A percentile compares a stretch with the other conserved stretches of the same genome.
Conservation (phyloP, 2,888 invertebrate species). For the Drosophila meridiana region DNA sequence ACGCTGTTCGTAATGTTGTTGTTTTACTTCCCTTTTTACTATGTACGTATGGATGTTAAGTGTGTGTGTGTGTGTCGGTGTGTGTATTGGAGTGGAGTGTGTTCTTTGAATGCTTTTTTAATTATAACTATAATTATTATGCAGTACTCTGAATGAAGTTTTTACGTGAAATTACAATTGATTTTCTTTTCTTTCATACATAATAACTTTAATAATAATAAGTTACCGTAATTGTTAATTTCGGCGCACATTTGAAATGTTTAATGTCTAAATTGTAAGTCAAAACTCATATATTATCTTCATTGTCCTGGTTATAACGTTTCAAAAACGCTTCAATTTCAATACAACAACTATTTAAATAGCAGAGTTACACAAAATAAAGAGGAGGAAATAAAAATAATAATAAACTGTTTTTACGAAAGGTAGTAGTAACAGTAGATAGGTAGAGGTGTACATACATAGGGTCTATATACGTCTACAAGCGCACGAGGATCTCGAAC, state of each 20-base stretch:
- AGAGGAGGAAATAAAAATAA: conserved; percentile 13
- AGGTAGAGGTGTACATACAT: conserved; percentile 38
- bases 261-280: conserved; percentile 72
- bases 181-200: conserved; percentile 35
- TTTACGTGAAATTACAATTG: conserved; percentile 62
- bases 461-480: conserved; percentile 40
- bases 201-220: conserved; percentile 46
- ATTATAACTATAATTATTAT: conserved; percentile 68
- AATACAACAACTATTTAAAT: conserved; percentile 73
- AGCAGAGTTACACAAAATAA: conserved; percentile 42
- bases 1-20: conserved; percentile 72
- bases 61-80: conserved; percentile 37
- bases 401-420: conserved; percentile 37
- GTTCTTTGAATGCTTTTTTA: conserved; percentile 57
- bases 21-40: conserved; percentile 72
- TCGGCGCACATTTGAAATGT: conserved; percentile 69
- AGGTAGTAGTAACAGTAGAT: conserved; percentile 38
- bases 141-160: conserved; percentile 56
- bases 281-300: conserved; percentile 74
- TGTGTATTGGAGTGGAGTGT: conserved; percentile 34
- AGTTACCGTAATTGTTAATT: conserved; percentile 55
- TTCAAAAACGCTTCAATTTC: conserved; percentile 72
- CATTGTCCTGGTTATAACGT: conserved; percentile 63
- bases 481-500: conserved; percentile 46
- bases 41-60: conserved; percentile 60